phyloP scores from a whole-genome alignment of 2,113 vertebrate species.

The Vidua macroura region DNA sequence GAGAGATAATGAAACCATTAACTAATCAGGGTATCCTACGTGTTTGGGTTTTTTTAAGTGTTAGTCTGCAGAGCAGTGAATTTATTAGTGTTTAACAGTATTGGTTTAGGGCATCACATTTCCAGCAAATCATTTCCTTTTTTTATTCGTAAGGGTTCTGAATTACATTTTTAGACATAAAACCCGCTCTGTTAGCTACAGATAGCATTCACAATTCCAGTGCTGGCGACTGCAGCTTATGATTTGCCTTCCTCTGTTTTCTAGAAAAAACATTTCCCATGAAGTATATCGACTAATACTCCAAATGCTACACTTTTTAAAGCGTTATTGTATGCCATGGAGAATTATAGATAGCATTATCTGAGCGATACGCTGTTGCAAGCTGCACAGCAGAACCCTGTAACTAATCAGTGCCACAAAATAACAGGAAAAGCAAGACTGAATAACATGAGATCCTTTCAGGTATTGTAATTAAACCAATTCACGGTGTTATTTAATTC shows the following conservation, averaged over 20 bases:
- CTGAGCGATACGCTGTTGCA: background rate
- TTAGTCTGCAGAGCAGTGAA: background rate
- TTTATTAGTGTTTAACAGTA: background rate
- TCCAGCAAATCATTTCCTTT: background rate
- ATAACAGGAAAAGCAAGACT: background rate
- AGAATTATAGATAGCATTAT: background rate
- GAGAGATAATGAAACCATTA: background rate
- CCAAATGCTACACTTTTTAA: slow-evolving; percentile 1
- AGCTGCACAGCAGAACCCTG: background rate
- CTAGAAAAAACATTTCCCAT: background rate
- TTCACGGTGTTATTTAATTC: slow-evolving; percentile 1
- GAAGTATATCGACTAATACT: background rate
- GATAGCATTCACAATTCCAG: background rate
- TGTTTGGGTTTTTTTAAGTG: background rate
- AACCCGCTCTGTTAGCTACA: background rate
- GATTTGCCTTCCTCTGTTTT: background rate
- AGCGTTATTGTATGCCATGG: background rate
- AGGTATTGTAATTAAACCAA: slow-evolving; percentile 60
- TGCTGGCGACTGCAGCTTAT: background rate
- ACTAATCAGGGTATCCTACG: background rate
- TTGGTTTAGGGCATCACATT: background rate
- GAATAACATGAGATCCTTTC: slow-evolving; percentile 26
- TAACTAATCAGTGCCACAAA: slow-evolving; percentile 3
- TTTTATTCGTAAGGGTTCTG: background rate
- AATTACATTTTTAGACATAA: slow-evolving; percentile 20